Evolutionary conservation across 2,113 vertebrate species (phyloP), one percentile per base, ranked within the genome.

Genomic region (Toxostoma redivivum): DNA sequence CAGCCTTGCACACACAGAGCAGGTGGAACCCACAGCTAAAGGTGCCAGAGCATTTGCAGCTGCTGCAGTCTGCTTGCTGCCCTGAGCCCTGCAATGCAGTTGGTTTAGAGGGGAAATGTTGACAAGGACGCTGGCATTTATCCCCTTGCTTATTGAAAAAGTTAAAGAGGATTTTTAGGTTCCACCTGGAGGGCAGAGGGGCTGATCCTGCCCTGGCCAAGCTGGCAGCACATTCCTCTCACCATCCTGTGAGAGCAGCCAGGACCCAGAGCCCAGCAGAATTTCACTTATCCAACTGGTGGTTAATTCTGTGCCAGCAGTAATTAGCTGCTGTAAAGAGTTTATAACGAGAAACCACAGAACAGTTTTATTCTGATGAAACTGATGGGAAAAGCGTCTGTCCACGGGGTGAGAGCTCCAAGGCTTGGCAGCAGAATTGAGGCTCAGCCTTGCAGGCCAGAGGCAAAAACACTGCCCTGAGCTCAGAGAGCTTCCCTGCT

Each of bases 291-390:
- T 88, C 78, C 88, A 95, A 84, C 60, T 45, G 82, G 80, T 86
- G 94, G 93, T 96, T 93, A 96, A 64, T 44, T 84, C 92, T 42
- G 23, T 88, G 93, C 95, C 95, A 96, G 2, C 80, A 79, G 86
- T 53, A 97, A 97, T 94, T 96, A 96, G 82, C 92, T 93, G 27
- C 82, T 92, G 92, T 95, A 88, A 96, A 72, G 95, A 92, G 93
- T 97, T 96, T 94, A 74, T 92, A 96, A 92, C 57, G 28, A 92
- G 92, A 86, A 97, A 96, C 95, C 96, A 95, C 96, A 96, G 10
- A 86, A 90, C 80, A 92, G 92, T 90, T 96, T 91, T 83, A 81
- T 88, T 96, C 80, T 93, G 95, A 90, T 83, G 86, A 81, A 92
- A 71, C 40, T 35, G 90, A 67, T 92, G 95, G 82, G 11, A 88